phyloP scores from a whole-genome alignment of 1,140 invertebrate species.

The Drosophila lacertosa region DNA sequence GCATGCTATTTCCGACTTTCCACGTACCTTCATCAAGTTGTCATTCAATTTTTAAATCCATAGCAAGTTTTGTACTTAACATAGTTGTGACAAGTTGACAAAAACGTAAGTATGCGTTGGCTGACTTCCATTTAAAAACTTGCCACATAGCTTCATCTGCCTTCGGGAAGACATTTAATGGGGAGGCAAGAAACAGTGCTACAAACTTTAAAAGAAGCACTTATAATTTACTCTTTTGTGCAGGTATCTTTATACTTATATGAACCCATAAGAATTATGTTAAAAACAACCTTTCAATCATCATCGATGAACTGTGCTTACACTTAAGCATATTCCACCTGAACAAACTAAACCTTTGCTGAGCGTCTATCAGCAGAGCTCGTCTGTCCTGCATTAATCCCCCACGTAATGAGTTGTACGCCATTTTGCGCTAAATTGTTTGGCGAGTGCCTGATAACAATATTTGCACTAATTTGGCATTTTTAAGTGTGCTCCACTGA shows the following conservation, averaged over 20 bases:
- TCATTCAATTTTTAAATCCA: conserved; percentile 83
- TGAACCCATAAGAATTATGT: too few relatives aligned
- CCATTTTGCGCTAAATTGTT: conserved; percentile 84
- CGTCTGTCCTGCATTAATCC: conserved; percentile 67
- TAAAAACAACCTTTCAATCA: conserved; percentile 1
- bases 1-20: conserved; percentile 77
- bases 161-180: background rate
- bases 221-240: too few relatives aligned
- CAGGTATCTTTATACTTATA: background rate
- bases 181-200: background rate
- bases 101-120: conserved; percentile 65
- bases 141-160: conserved; percentile 43
- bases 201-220: background rate
- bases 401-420: conserved; percentile 83
- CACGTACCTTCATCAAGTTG: conserved; percentile 82
- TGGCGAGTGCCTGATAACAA: conserved; percentile 84
- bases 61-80: conserved; percentile 82
- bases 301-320: too few relatives aligned
- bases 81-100: conserved; percentile 81
- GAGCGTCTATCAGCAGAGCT: background rate
- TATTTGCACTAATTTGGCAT: conserved; percentile 84
- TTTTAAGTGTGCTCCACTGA: conserved; percentile 84
- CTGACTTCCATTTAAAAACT: conserved; percentile 70
- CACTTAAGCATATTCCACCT: background rate
- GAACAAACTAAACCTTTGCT: background rate